Evolutionary conservation across 2,797 vertebrate genomes (phyloP), one percentile per base, ranked within the genome.

Genomic region (Cichlasoma orientale): DNA sequence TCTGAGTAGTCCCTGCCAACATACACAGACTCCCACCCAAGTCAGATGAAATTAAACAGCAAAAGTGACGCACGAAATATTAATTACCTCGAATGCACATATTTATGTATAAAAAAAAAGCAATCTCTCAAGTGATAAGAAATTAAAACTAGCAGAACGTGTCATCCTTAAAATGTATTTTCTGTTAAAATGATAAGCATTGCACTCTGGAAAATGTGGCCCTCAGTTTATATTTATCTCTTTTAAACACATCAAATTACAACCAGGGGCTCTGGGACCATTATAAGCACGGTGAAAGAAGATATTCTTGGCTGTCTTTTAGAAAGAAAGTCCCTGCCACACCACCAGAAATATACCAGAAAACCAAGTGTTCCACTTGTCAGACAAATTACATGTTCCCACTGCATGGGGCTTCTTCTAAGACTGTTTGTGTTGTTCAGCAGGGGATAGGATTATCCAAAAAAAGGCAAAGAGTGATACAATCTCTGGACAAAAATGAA

Each of bases 331-430:
- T 55, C 55, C 2, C 70, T 61, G 68, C 88, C 29, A 68, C 72
- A 18, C 47, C 82, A 79, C 69, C 75, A 79, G 66, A 83, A 74
- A 88, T 82, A 81, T 71, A 81, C 52, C 79, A 83, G 80, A 83
- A 86, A 88, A 88, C 74, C 78, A 77, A 75, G 82, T 77, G 87
- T 87, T 84, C 87, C 47, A 84, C 83, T 78, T 86, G 88, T 91
- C 85, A 86, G 55, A 66, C 76, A 80, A 81, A 89, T 89, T 72
- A 84, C 70, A 80, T 77, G 80, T 87, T 78, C 70, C 56, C 19
- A 3, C 66, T 12, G 61, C 47, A 52, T 14, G 18, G 59, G 56
- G 77, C 25, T 77, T 72, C 72, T 73, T 66, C 72, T 72, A 59
- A 74, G 77, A 82, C 70, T 76, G 82, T 78, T 75, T 57, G 58